A percentile compares a stretch with the other conserved stretches of the same genome.
Conservation (phyloP, 2,888 invertebrate species). For the Erebia ligea region DNA sequence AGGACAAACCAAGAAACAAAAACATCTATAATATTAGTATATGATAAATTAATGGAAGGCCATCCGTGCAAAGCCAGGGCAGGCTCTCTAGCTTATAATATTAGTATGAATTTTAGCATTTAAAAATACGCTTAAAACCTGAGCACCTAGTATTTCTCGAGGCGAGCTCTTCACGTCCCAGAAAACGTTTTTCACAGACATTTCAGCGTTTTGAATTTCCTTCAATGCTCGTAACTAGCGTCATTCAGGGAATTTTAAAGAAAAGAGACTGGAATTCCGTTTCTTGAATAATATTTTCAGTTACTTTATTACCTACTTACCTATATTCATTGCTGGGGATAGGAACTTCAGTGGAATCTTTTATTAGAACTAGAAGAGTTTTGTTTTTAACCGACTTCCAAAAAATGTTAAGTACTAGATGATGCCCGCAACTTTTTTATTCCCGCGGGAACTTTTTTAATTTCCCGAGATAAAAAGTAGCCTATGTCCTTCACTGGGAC, state of each 20-base stretch:
- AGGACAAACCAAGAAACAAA: no score
- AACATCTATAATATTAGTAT: no score
- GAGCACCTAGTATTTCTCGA: conserved; percentile 21
- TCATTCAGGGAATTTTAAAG: conserved; percentile 24
- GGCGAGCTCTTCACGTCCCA: conserved; percentile 22
- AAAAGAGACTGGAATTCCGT: conserved; percentile 9
- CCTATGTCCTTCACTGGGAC: no score
- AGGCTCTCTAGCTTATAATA: not conserved
- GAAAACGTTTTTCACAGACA: conserved; percentile 29
- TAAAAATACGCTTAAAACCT: conserved; percentile 26
- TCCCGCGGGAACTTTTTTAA: no score
- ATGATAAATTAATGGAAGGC: no score
- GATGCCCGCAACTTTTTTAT: no score
- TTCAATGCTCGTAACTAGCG: conserved; percentile 31
- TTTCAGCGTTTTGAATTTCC: conserved; percentile 30
- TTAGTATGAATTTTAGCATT: not conserved
- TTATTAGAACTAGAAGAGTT: no score
- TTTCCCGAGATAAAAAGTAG: no score
- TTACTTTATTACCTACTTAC: not conserved
- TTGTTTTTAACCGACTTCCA: no score
- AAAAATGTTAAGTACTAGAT: no score
- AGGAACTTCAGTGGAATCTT: no score
- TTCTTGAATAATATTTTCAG: conserved; percentile 15
- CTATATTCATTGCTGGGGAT: not conserved
- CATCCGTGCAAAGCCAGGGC: no score